These are phyloP conservation scores for Polia nebulosa DNA, from an alignment of 2,888 invertebrate species.

Conservation along the genomic window DNA sequence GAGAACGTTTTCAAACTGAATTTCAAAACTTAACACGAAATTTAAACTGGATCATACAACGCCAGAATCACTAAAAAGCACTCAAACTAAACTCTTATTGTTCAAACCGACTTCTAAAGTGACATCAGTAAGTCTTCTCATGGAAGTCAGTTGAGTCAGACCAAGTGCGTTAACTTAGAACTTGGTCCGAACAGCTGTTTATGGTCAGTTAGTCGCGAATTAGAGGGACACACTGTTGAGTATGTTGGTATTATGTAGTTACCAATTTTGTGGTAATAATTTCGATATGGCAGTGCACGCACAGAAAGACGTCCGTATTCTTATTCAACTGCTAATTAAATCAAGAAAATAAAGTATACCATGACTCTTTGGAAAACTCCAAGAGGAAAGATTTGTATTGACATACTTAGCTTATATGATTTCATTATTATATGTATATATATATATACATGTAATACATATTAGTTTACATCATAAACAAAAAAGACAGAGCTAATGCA, in stretches of 20 bases:
- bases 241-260: constrained; percentile 32
- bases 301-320: too few relatives aligned
- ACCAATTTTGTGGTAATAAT: constrained; percentile 12
- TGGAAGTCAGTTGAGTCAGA: constrained; percentile 42
- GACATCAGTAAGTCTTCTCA: constrained; percentile 33
- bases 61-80: constrained; percentile 14
- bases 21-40: constrained; percentile 1
- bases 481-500: too few relatives aligned
- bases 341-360: too few relatives aligned
- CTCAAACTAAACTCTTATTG: constrained; percentile 25
- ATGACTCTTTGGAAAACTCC: too few relatives aligned
- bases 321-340: too few relatives aligned
- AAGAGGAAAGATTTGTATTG: too few relatives aligned
- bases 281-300: too few relatives aligned
- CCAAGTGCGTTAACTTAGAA: constrained; percentile 45
- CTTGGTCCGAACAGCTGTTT: constrained; percentile 30
- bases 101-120: constrained; percentile 10
- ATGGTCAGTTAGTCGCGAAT: constrained; percentile 41
- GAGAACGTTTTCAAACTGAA: background rate
- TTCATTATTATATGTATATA: too few relatives aligned
- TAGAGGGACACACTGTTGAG: constrained; percentile 38
- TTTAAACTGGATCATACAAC: constrained; percentile 2
- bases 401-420: too few relatives aligned
- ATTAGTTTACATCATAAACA: too few relatives aligned
- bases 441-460: too few relatives aligned